These are phyloP conservation scores for Pelodytes ibericus DNA, from an alignment of 2,797 vertebrate species.

Conservation along the genomic window DNA sequence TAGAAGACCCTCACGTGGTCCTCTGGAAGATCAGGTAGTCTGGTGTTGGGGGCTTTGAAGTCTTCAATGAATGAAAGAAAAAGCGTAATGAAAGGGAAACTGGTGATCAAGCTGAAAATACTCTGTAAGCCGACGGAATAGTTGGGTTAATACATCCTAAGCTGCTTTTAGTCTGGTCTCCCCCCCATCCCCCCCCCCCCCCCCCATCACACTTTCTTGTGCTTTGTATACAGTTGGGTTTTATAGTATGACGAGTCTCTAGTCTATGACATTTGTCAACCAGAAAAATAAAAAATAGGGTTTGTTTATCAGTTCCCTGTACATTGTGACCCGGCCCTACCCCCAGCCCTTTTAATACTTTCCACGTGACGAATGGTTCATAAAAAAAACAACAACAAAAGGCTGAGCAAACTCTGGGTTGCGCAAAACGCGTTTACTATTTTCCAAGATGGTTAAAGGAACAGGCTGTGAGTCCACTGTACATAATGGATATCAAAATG, in stretches of 20 bases:
- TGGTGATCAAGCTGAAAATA: constrained; percentile 88
- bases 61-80: constrained; percentile 83
- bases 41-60: constrained; percentile 81
- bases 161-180: constrained; percentile 72
- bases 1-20: constrained; percentile 79
- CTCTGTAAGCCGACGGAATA: constrained; percentile 86
- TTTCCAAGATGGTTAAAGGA: constrained; percentile 63
- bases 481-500: constrained; percentile 61
- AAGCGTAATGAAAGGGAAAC: constrained; percentile 82
- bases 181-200: constrained; percentile 60
- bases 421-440: too few relatives aligned
- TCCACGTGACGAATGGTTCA: too few relatives aligned
- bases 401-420: too few relatives aligned
- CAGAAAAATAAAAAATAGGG: too few relatives aligned
- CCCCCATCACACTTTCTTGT: constrained; percentile 77
- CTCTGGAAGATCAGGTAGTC: constrained; percentile 81
- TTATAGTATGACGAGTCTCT: constrained; percentile 81
- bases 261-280: constrained; percentile 82
- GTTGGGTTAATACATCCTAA: constrained; percentile 87
- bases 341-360: too few relatives aligned
- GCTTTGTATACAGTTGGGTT: constrained; percentile 83
- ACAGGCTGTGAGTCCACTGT: constrained; percentile 57
- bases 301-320: too few relatives aligned
- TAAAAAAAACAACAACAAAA: too few relatives aligned
- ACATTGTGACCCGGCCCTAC: too few relatives aligned